phyloP scores from a whole-genome alignment of 2,797 vertebrate genomes.

The Melanogrammus aeglefinus region DNA sequence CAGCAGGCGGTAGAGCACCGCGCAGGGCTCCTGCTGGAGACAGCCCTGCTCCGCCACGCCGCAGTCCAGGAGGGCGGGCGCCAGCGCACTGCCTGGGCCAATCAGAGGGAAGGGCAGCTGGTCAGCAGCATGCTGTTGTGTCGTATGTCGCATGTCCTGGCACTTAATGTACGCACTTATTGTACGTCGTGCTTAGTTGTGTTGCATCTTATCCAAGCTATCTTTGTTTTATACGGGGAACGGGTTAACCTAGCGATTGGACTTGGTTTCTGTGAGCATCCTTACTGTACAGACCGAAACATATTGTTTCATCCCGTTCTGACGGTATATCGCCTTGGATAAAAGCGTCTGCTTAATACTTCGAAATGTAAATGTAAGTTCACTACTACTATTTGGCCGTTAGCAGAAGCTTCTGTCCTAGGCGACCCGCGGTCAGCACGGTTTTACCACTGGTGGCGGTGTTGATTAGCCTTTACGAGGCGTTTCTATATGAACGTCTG shows the following conservation, averaged over 20 bases:
- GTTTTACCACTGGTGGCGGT: background rate
- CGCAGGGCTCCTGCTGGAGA: conserved; percentile 75
- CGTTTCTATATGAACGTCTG: background rate
- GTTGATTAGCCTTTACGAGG: background rate
- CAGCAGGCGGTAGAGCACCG: conserved; percentile 75
- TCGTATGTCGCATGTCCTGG: too few relatives aligned
- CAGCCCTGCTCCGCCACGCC: conserved; percentile 80
- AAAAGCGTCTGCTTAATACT: too few relatives aligned
- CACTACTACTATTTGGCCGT: background rate
- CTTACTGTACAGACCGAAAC: too few relatives aligned
- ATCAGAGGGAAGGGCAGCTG: background rate
- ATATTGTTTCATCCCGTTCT: too few relatives aligned
- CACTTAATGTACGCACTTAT: too few relatives aligned
- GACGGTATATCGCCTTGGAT: too few relatives aligned
- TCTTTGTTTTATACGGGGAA: too few relatives aligned
- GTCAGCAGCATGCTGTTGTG: background rate
- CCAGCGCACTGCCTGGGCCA: conserved; percentile 52
- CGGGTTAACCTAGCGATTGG: too few relatives aligned
- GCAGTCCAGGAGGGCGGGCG: conserved; percentile 73
- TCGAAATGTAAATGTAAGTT: background rate
- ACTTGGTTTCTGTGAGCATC: too few relatives aligned
- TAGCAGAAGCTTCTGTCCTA: background rate
- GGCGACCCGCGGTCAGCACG: background rate
- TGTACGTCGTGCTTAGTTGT: too few relatives aligned
- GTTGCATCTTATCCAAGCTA: too few relatives aligned